A percentile compares a stretch with the other conserved stretches of the same genome.
phyloP scores from a whole-genome alignment of 2,888 invertebrate genomes.

The Drosophila paranaensis region DNA sequence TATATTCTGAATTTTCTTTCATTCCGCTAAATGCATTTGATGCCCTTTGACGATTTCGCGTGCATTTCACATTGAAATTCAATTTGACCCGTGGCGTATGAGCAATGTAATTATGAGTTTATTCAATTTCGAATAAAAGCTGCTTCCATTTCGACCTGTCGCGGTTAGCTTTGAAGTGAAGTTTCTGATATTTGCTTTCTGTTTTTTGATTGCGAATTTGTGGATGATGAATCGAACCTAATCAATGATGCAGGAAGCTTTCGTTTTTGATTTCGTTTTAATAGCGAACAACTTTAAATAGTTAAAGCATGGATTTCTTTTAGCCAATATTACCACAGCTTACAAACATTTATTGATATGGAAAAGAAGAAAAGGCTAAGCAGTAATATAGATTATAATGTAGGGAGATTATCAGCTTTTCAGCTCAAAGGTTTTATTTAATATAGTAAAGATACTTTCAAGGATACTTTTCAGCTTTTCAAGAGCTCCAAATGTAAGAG shows the following conservation, averaged over 20 bases:
- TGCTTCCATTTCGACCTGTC: neutral
- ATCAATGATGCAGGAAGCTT: neutral
- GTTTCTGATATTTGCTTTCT: neutral
- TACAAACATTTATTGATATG: no score
- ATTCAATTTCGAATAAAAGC: slow-evolving; percentile 22
- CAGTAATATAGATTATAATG: no score
- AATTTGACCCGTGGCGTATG: slow-evolving; percentile 11
- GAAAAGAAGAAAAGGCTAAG: no score
- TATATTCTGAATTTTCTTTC: slow-evolving; percentile 14
- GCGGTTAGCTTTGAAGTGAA: neutral
- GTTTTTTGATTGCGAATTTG: neutral
- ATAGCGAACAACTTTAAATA: neutral
- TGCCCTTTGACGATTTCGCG: slow-evolving; percentile 33
- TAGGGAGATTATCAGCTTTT: no score
- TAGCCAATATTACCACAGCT: no score
- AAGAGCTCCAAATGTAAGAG: neutral
- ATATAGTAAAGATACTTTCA: no score
- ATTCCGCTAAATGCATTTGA: slow-evolving; percentile 31
- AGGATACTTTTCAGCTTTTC: neutral
- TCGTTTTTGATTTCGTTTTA: neutral
- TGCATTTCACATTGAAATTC: slow-evolving; percentile 31
- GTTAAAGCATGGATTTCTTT: neutral
- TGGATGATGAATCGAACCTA: neutral
- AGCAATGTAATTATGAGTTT: slow-evolving; percentile 24
- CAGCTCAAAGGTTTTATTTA: no score